Evolutionary conservation across 2,113 vertebrate genomes (phyloP).

Genomic region (Pachycephala philippinensis): DNA sequence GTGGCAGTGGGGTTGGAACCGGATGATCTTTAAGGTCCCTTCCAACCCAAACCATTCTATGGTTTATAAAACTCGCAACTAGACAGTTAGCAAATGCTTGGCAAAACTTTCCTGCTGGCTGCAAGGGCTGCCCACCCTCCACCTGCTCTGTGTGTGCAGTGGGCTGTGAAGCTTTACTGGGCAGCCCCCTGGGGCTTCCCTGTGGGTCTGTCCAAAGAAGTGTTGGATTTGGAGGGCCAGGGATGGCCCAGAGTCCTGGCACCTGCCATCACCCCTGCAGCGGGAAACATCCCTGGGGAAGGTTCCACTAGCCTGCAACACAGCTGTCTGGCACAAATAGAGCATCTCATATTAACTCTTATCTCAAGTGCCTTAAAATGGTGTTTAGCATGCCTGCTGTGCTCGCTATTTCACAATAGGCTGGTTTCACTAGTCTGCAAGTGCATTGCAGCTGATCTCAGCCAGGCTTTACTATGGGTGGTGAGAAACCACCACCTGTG

Average conservation of each 20-base stretch:
- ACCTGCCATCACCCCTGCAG: not conserved
- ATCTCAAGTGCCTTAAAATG: not conserved
- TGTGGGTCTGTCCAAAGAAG: not conserved
- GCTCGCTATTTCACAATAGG: not conserved
- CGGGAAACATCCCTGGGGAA: accelerated
- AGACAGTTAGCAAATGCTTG: accelerated
- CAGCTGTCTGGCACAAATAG: not conserved
- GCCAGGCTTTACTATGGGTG: not conserved
- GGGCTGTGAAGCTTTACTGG: not conserved
- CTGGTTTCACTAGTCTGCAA: not conserved
- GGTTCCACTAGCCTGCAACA: not conserved
- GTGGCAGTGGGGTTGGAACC: accelerated
- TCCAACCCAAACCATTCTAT: not conserved
- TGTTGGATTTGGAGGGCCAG: not conserved
- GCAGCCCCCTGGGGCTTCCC: not conserved
- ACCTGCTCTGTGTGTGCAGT: accelerated
- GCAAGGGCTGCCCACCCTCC: not conserved
- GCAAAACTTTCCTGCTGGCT: not conserved
- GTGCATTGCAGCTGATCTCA: not conserved
- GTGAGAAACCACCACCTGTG: not conserved
- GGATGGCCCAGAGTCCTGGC: not conserved
- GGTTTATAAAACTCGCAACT: not conserved
- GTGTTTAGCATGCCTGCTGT: not conserved
- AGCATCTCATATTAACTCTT: not conserved
- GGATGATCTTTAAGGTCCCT: not conserved